Evolutionary conservation across 2,113 vertebrate genomes (phyloP).

Genomic region (Apteryx owenii): DNA sequence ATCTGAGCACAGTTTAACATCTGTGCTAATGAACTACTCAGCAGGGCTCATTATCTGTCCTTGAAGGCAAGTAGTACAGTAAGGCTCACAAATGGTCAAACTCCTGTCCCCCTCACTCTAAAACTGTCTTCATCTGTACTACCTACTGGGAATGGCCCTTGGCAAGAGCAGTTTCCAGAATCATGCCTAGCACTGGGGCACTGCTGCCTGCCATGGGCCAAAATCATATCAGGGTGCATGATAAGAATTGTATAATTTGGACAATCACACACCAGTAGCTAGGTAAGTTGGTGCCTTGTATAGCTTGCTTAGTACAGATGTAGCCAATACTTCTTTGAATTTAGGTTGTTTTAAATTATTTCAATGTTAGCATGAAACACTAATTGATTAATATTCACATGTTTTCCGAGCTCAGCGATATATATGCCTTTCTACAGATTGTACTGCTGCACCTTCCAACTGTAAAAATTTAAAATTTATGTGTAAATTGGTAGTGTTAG

Average conservation of each 20-base stretch:
- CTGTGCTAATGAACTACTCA: no score
- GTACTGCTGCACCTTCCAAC: background rate
- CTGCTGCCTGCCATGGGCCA: accelerated
- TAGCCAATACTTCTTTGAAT: no score
- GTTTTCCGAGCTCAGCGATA: background rate
- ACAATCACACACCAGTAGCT: accelerated
- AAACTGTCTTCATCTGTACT: no score
- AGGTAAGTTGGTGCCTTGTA: background rate
- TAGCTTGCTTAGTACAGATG: background rate
- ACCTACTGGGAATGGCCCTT: no score
- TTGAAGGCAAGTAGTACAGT: no score
- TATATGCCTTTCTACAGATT: background rate
- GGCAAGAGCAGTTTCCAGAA: background rate
- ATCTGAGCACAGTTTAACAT: no score
- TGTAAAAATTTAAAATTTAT: background rate
- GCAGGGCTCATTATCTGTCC: no score
- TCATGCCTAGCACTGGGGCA: background rate
- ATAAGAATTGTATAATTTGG: background rate
- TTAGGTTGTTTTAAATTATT: background rate
- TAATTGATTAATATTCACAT: background rate
- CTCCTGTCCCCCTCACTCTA: no score
- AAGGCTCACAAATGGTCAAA: no score
- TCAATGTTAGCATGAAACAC: background rate
- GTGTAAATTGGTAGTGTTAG: background rate
- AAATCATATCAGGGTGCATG: accelerated